Base-by-base conservation (phyloP, 2,797 vertebrate genomes). In the Australoheros facetus region DNA sequence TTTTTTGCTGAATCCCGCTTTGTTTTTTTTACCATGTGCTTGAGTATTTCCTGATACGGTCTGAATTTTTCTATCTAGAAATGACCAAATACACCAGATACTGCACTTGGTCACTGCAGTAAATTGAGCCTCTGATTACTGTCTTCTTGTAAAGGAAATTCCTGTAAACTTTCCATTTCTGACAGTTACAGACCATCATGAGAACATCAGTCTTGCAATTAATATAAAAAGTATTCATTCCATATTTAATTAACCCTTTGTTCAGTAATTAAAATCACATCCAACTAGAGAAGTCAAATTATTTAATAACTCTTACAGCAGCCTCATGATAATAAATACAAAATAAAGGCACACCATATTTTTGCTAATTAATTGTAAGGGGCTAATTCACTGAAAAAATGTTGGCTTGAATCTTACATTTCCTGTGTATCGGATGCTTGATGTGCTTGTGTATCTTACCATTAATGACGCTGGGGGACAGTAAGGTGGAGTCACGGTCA, bases 401-500 rank as follows among this genome's bases (percentile, higher is more conserved):
- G 34, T 9, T 73, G 28, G 21, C 42, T 5, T 45, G 17, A 73
- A 71, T 28, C 45, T 7, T 13, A 5, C 1, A 17, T 21, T n/a
- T 75, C 34, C 42, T n/a, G 14, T 42, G n/a, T 45, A 19, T 53
- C 42, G 71, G n/a, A 32, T 57, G 32, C 70, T 51, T 48, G 34
- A 73, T 42, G 59, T 70, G 79, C 76, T 57, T 74, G 73, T 58
- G 79, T 64, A 71, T 92, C 97, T 97, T 96, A 98, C 98, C 98
- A 96, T 99, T 99, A 92, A 97, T 92, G 91, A 98, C 94, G 75
- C 96, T 96, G 0, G 97, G 97, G 0, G 97, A 98, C 64, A 98
- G 94, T 4, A 97, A 95, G 73, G 96, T 82, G 84, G 95, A 97
- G 88, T 99, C 97, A 0, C 94, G 93, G 77, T 97, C 96, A 0